A percentile compares a stretch with the other conserved stretches of the same genome.
phyloP scores from a whole-genome alignment of 2,797 vertebrate genomes.

The Limosa lapponica region DNA sequence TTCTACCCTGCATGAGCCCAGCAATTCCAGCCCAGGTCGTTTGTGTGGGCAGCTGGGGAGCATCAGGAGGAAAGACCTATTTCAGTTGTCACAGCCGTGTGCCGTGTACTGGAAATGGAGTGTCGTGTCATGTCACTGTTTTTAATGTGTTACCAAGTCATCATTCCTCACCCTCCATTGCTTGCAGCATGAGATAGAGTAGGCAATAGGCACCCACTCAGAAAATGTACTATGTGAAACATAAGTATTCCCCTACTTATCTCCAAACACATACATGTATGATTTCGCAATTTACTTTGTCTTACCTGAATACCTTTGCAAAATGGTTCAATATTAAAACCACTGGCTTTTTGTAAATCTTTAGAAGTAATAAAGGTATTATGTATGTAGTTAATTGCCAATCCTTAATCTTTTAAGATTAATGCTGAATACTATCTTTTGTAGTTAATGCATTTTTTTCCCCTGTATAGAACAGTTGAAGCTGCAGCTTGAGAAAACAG shows the following conservation, averaged over 20 bases:
- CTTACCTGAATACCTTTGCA: background rate
- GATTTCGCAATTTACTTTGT: background rate
- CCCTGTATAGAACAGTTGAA: background rate
- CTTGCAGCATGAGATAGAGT: background rate
- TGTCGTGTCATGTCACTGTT: fast-evolving
- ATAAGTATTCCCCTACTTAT: background rate
- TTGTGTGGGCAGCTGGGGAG: background rate
- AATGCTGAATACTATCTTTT: background rate
- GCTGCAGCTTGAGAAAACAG: background rate
- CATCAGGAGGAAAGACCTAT: background rate
- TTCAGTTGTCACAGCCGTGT: background rate
- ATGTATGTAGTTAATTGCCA: background rate
- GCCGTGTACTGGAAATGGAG: background rate
- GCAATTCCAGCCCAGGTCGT: background rate
- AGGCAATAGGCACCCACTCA: background rate
- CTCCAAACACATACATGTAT: background rate
- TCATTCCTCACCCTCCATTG: background rate
- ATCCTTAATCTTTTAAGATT: background rate
- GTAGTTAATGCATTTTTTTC: background rate
- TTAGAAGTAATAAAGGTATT: background rate
- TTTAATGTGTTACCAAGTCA: background rate
- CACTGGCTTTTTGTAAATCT: background rate
- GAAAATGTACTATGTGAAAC: background rate
- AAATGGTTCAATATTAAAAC: background rate
- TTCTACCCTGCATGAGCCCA: background rate